phyloP scores from a whole-genome alignment of 1,140 invertebrate genomes.

The Bombus cullumanus region DNA sequence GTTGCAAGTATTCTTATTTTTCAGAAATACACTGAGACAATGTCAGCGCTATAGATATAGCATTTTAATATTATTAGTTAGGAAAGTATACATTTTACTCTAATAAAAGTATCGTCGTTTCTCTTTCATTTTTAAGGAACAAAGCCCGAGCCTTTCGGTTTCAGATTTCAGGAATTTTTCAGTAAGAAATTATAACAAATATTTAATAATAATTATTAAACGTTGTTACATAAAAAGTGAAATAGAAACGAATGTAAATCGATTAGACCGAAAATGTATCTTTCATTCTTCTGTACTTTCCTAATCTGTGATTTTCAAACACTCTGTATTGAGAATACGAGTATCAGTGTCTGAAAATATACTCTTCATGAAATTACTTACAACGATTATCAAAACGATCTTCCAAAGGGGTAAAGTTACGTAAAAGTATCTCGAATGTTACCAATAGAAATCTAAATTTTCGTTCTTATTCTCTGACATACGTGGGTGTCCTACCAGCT shows the following conservation, averaged over 20 bases:
- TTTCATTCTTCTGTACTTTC: neutral
- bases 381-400: neutral
- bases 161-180: neutral
- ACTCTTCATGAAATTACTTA: neutral
- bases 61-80: too few relatives aligned
- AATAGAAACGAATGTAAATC: neutral
- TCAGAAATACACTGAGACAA: too few relatives aligned
- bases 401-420: neutral
- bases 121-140: neutral
- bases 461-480: neutral
- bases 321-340: neutral
- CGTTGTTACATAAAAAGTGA: neutral
- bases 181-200: too few relatives aligned
- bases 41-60: too few relatives aligned
- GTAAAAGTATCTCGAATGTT: neutral
- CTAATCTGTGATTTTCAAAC: neutral
- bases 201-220: neutral
- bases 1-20: too few relatives aligned
- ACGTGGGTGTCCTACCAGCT: too few relatives aligned
- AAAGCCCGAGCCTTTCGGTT: neutral
- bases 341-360: neutral
- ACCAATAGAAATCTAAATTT: neutral
- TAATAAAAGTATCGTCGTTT: neutral
- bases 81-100: too few relatives aligned
- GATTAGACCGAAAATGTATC: neutral